Conservation (phyloP, 2,797 vertebrate species). For the Tiaroga cobitis region DNA sequence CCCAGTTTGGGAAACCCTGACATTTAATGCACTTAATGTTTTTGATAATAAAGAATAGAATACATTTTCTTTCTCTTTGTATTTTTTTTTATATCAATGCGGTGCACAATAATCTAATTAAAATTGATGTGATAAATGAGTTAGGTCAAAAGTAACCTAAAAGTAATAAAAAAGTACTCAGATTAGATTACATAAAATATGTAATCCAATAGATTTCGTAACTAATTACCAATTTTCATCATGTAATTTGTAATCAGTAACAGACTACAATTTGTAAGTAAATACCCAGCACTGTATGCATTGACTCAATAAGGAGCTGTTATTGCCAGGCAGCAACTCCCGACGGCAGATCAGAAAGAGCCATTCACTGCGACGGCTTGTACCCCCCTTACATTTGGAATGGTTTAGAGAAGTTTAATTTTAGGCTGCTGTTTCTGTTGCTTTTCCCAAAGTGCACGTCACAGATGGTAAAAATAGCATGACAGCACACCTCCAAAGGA, state of each 20-base stretch:
- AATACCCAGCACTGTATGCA: not conserved
- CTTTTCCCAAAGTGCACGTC: constrained; percentile 76
- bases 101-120: not conserved
- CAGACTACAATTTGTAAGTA: not conserved
- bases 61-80: not conserved
- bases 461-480: constrained; percentile 80
- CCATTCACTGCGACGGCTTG: constrained; percentile 58
- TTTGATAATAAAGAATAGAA: not conserved
- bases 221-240: not conserved
- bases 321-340: constrained; percentile 68
- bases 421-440: constrained; percentile 84
- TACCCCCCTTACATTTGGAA: constrained; percentile 68
- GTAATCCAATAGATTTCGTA: not conserved
- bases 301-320: constrained; percentile 54
- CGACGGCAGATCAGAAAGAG: constrained; percentile 63
- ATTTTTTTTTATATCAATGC: not conserved
- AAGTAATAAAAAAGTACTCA: not conserved
- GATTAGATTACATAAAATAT: not conserved
- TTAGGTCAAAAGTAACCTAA: not conserved
- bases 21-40: not conserved
- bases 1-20: not conserved
- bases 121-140: not conserved
- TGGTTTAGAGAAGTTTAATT: constrained; percentile 76
- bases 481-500: constrained; percentile 74
- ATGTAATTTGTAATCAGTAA: not conserved